Evolutionary conservation across 2,888 invertebrate genomes (phyloP).

Genomic region (Sminthurinus aureus): DNA sequence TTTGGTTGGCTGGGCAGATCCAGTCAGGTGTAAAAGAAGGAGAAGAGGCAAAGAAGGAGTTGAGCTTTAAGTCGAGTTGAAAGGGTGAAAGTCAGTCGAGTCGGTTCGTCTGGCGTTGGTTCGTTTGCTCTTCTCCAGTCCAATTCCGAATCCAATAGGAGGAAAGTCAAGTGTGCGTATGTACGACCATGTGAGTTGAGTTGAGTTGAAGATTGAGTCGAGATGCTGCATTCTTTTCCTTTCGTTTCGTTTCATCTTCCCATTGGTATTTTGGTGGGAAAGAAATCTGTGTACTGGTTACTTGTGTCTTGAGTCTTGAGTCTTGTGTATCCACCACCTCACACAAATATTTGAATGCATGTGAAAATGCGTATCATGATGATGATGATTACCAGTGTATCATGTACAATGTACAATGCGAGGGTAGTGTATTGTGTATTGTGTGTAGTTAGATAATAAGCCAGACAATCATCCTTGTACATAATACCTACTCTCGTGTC

Average conservation of each 20-base stretch:
- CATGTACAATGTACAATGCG: no score
- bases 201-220: no score
- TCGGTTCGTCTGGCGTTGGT: neutral
- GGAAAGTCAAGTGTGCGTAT: neutral
- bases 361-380: neutral
- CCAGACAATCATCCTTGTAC: neutral
- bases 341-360: neutral
- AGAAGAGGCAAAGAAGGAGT: neutral
- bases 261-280: neutral
- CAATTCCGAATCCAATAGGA: neutral
- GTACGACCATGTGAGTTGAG: neutral
- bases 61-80: neutral
- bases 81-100: neutral
- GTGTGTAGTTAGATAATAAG: no score
- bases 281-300: neutral
- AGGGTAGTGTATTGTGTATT: no score
- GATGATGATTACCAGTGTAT: no score
- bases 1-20: no score
- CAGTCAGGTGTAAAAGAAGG: neutral
- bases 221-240: neutral
- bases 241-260: neutral
- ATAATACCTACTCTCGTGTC: neutral
- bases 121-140: no score
- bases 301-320: no score
- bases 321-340: neutral